Evolutionary conservation across 2,113 vertebrate genomes (phyloP).

Genomic region (Rhea americana): DNA sequence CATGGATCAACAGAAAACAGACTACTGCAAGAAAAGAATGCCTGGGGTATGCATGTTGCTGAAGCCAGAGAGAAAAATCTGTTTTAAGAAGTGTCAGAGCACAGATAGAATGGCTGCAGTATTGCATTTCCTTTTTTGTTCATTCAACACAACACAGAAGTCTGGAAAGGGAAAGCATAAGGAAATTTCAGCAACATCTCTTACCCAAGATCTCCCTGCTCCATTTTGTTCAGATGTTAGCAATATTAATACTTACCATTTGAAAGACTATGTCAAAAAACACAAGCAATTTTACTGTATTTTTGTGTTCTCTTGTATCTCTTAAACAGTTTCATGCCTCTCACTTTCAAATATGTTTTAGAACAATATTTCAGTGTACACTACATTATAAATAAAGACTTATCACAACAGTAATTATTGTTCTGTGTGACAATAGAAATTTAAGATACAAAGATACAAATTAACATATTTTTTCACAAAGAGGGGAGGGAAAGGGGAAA

Average conservation of each 20-base stretch:
- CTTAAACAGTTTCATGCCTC: neutral
- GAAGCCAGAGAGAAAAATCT: constrained; percentile 21
- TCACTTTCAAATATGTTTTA: neutral
- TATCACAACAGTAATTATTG: neutral
- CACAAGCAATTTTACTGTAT: neutral
- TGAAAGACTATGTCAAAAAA: neutral
- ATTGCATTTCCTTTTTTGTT: constrained; percentile 57
- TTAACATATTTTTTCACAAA: neutral
- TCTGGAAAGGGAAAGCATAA: neutral
- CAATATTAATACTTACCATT: neutral
- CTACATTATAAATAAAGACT: neutral
- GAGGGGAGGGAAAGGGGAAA: neutral
- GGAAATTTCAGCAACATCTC: constrained; percentile 1
- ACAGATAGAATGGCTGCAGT: constrained; percentile 9
- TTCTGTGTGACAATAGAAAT: neutral
- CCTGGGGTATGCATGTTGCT: neutral
- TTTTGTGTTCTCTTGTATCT: neutral
- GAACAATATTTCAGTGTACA: neutral
- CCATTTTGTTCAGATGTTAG: neutral
- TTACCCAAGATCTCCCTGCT: neutral
- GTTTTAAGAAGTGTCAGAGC: constrained; percentile 22
- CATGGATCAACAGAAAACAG: neutral
- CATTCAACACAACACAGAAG: constrained; percentile 14
- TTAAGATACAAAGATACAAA: neutral
- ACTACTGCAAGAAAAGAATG: constrained; percentile 2